Conservation (phyloP, 2,888 invertebrate genomes). For the Sipha maydis region DNA sequence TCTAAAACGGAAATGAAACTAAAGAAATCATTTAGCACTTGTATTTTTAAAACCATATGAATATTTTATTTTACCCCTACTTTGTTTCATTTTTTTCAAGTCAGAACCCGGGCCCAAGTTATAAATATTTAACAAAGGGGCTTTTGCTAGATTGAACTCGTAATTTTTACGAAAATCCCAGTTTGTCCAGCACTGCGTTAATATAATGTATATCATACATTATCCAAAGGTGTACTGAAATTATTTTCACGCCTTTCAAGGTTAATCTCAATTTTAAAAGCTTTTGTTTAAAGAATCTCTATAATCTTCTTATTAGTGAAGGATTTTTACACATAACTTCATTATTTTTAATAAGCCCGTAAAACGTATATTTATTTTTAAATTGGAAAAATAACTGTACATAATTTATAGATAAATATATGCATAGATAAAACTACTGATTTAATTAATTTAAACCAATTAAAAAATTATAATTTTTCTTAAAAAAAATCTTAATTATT, state of each 20-base stretch:
- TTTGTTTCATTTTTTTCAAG: neutral
- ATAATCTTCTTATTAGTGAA: constrained; percentile 27
- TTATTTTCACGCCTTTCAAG: neutral
- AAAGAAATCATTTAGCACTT: constrained; percentile 14
- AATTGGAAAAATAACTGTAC: neutral
- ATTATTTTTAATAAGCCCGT: neutral
- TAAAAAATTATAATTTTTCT: neutral
- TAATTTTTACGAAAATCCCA: constrained; percentile 26
- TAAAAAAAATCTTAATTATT: neutral
- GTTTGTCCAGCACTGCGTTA: neutral
- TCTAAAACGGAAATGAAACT: constrained; percentile 17
- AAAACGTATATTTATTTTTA: neutral
- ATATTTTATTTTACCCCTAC: constrained; percentile 15
- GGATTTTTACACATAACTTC: neutral
- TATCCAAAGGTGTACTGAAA: constrained; percentile 2
- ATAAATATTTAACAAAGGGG: constrained; percentile 25
- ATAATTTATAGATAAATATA: neutral
- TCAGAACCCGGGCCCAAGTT: neutral
- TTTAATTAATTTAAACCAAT: neutral
- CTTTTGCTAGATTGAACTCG: constrained; percentile 18
- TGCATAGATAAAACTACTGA: neutral
- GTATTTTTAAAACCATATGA: constrained; percentile 5
- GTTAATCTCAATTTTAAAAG: neutral
- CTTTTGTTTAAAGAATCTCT: neutral
- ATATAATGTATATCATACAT: constrained; percentile 25